Base-by-base conservation (phyloP, 2,888 invertebrate genomes). In the Synergus japonicus region DNA sequence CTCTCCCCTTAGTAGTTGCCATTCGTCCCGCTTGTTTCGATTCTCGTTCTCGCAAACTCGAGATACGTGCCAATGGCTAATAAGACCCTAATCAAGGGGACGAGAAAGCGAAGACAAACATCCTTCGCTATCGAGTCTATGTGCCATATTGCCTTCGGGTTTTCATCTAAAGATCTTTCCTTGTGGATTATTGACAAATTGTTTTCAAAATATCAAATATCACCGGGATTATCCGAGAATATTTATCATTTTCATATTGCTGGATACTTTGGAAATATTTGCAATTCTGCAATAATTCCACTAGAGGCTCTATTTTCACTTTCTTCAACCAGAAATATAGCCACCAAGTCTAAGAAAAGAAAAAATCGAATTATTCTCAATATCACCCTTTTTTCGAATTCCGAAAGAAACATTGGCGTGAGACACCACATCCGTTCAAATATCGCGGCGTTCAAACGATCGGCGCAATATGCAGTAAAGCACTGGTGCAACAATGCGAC, bases 401-500 rank as follows among this genome's bases (percentile, higher is more conserved):
- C 29, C 37, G 67, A 58, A 64, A 78, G 67, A 78, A 79, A 60
- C 37, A 63, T 60, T 18, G 79, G 67, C 13, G 41, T n/a, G n/a
- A 65, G 41, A 60, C 58, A 78, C 63, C 67, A 60, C 58, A 78
- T 49, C 67, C 66, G 67, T 49, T 15, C 65, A 77, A 73, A 77
- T 66, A 77, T 78, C 81, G 80, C 78, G 77, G 76, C 64, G 67
- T 76, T 67, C 78, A 63, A 80, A 82, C 81, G 79, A 82, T 82
- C 78, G 81, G 66, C 82, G 78, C 79, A 82, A 82, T 82, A 81
- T 82, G 79, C 81, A 89, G 91, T 90, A 90, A 91, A 90, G 86
- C 88, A 89, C 83, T 81, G 81, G 84, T 88, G 89, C 89, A 89
- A 90, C 90, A 91, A 90, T 90, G 88, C 85, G 76, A 81, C 79